Base-by-base conservation (phyloP, 2,888 invertebrate genomes). In the Gerris lacustris region DNA sequence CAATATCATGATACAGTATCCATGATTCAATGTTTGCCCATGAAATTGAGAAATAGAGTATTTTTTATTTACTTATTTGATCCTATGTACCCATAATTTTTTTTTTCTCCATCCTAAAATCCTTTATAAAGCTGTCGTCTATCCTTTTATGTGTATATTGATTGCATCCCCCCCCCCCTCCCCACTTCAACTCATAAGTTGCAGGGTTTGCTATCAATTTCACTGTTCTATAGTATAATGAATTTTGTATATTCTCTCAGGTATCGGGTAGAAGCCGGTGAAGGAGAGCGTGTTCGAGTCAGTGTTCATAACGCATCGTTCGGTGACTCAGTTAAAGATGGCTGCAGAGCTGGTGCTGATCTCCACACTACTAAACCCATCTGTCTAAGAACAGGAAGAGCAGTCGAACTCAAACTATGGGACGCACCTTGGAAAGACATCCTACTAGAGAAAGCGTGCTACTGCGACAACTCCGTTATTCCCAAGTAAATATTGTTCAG, bases 371-470 rank as follows among this genome's bases (percentile, higher is more conserved):
- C 88, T 0, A 83, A 90, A 47, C 86, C 86, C 0, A 82, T 83
- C 68, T 88, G 88, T 78, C 77, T 79, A 63, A 64, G 71, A 45
- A 5, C 66, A 68, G 70, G 70, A 67, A 11, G 45, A 66, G 69
- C 83, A 17, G 82, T 83, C 0, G 84, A 86, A 75, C 79, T 90
- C 62, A 83, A 82, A 63, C 82, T 89, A 18, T 87, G 84, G 80
- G 89, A 90, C 77, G 83, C 87, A 0, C 89, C 89, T 0, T 90
- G 90, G 89, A 84, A 85, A 6, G 89, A 89, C 73, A 83, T 86
- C 73, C 82, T 85, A 6, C 74, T 74, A 11, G 88, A 88, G 55
- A 81, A 89, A 77, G 90, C 89, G 67, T 92, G 92, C 79, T 83
- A 92, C 74, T 92, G 92, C 80, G 92, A 92, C 82, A 91, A 92